These are phyloP conservation scores for Lithophane leautieri DNA, from an alignment of 2,888 invertebrate genomes.

Conservation along the genomic window DNA sequence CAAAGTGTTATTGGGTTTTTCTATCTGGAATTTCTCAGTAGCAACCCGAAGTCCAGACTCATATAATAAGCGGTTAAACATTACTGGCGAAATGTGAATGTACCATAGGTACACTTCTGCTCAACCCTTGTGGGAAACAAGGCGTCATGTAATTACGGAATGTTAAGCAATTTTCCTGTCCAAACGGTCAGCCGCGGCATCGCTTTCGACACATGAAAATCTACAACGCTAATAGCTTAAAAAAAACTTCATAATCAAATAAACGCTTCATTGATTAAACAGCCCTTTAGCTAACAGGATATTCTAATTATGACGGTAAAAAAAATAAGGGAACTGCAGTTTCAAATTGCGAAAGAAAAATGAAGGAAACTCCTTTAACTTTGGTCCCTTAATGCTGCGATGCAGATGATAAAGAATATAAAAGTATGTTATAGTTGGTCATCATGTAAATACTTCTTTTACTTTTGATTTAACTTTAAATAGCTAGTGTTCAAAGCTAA, in stretches of 20 bases:
- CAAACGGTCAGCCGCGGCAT: no score
- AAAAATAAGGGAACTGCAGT: not conserved
- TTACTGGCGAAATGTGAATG: no score
- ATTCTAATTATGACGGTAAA: constrained; percentile 8
- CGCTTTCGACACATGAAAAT: not conserved
- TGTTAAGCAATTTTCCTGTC: not conserved
- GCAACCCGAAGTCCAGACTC: no score
- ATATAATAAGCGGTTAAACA: no score
- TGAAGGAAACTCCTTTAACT: constrained; percentile 7
- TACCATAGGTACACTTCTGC: no score
- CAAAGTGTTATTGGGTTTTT: no score
- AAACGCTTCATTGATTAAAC: constrained; percentile 30
- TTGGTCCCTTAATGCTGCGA: not conserved
- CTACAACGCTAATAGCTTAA: not conserved
- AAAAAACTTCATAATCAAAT: constrained; percentile 12
- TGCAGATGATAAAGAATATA: no score
- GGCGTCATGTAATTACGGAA: no score
- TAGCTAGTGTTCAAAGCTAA: not conserved
- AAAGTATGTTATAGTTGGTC: constrained; percentile 9
- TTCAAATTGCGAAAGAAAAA: constrained; percentile 31
- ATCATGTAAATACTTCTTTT: not conserved
- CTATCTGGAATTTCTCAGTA: no score
- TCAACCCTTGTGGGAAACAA: no score
- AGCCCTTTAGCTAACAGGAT: constrained; percentile 36
- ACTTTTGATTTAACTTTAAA: not conserved